These are phyloP conservation scores for Stichodactyla mertensii DNA, from an alignment of 64 coral and sea anemone genomes.

Conservation along the genomic window DNA sequence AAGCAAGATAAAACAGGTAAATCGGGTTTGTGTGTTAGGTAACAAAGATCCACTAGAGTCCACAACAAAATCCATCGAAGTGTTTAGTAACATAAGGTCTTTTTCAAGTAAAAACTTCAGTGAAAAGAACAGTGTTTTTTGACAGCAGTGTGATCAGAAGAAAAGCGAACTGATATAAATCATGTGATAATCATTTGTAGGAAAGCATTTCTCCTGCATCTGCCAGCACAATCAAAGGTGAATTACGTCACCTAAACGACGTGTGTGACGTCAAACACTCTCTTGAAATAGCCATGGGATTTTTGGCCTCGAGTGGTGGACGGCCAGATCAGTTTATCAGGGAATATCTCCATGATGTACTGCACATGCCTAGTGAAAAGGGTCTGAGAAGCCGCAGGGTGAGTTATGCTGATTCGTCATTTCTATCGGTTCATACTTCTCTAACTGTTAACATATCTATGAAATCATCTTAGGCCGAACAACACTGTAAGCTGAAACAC, in stretches of 20 bases:
- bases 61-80: no score
- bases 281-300: constrained; percentile 70
- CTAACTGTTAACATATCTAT: not conserved
- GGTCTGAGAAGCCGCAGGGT: constrained; percentile 58
- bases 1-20: not conserved
- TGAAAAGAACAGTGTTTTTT: no score
- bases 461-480: constrained; percentile 40
- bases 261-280: constrained; percentile 60
- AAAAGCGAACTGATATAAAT: no score
- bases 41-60: no score
- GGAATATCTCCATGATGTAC: constrained; percentile 28
- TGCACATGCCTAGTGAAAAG: constrained; percentile 46
- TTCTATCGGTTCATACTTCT: not conserved
- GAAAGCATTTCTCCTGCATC: constrained; percentile 24
- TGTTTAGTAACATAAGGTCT: no score
- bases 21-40: no score
- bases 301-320: constrained; percentile 64
- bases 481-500: constrained; percentile 66
- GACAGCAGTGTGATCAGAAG: no score
- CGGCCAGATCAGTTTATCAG: constrained; percentile 25
- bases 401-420: not conserved
- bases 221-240: constrained; percentile 28
- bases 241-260: constrained; percentile 50
- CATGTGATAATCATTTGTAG: not conserved
- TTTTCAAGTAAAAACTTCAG: no score